Conservation (phyloP, 1,140 invertebrate species). For the Macrobrachium rosenbergii region DNA sequence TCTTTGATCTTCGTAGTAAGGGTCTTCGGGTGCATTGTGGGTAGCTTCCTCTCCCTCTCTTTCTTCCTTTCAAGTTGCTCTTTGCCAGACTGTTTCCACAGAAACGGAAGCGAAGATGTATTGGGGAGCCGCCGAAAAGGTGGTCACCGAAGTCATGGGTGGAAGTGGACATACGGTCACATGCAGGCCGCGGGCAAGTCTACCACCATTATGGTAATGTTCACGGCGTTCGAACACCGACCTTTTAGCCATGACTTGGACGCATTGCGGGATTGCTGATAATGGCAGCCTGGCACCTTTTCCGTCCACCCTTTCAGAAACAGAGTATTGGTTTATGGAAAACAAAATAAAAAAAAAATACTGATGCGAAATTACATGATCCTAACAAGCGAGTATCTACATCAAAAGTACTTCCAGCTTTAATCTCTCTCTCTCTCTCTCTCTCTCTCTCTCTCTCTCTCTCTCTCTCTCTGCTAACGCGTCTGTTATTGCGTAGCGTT, state of each 20-base stretch:
- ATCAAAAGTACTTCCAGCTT: neutral
- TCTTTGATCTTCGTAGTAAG: neutral
- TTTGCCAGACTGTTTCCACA: neutral
- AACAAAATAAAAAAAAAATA: too few relatives aligned
- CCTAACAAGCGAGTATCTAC: neutral
- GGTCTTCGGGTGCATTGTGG: neutral
- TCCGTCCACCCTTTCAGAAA: too few relatives aligned
- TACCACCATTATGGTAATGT: conserved; percentile 63
- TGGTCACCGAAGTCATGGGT: conserved; percentile 50
- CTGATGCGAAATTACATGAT: too few relatives aligned
- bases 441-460: conserved; percentile 18
- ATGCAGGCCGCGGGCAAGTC: conserved; percentile 54
- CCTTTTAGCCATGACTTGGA: conserved; percentile 42
- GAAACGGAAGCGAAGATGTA: neutral
- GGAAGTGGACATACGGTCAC: conserved; percentile 56
- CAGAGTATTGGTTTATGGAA: too few relatives aligned
- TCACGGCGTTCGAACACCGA: conserved; percentile 49
- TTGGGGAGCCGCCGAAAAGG: neutral
- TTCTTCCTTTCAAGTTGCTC: neutral
- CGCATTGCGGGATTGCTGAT: neutral
- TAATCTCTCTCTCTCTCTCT: neutral
- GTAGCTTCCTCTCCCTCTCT: neutral
- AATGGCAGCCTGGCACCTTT: too few relatives aligned
- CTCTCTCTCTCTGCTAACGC: neutral
- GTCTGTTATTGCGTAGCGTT: too few relatives aligned